Conservation (phyloP, 2,888 invertebrate species). For the Andricus curvator region DNA sequence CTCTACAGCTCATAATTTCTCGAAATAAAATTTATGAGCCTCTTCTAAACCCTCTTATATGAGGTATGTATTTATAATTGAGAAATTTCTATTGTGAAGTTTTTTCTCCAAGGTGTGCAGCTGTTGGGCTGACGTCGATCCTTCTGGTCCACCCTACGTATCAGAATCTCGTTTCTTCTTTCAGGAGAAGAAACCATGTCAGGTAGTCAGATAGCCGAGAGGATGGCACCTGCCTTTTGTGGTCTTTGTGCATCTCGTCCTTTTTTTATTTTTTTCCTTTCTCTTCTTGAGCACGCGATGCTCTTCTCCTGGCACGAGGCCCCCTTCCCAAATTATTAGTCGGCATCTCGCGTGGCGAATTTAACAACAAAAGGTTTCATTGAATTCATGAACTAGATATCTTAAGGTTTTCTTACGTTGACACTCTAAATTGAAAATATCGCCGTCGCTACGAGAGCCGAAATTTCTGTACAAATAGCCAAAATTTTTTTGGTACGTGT, state of each 20-base stretch:
- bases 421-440: not conserved
- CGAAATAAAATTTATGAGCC: not conserved
- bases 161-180: slow-evolving; percentile 51
- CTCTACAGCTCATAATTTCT: not conserved
- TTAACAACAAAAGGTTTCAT: not conserved
- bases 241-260: slow-evolving; percentile 47
- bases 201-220: slow-evolving; percentile 45
- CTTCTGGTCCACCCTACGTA: slow-evolving; percentile 47
- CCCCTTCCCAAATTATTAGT: slow-evolving; percentile 22
- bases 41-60: not conserved
- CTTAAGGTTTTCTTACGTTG: not conserved
- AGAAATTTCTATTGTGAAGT: not conserved
- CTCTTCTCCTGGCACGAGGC: slow-evolving; percentile 45
- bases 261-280: slow-evolving; percentile 46
- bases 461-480: too few relatives aligned
- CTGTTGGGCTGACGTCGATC: slow-evolving; percentile 15
- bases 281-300: slow-evolving; percentile 48
- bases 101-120: slow-evolving; percentile 7
- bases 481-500: too few relatives aligned
- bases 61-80: slow-evolving; percentile 4
- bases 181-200: slow-evolving; percentile 46
- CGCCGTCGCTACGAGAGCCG: too few relatives aligned
- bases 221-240: slow-evolving; percentile 49
- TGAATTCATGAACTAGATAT: not conserved
- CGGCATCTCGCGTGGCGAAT: not conserved